Base-by-base conservation (phyloP, 2,797 vertebrate genomes). In the Poeciliopsis presidionis region DNA sequence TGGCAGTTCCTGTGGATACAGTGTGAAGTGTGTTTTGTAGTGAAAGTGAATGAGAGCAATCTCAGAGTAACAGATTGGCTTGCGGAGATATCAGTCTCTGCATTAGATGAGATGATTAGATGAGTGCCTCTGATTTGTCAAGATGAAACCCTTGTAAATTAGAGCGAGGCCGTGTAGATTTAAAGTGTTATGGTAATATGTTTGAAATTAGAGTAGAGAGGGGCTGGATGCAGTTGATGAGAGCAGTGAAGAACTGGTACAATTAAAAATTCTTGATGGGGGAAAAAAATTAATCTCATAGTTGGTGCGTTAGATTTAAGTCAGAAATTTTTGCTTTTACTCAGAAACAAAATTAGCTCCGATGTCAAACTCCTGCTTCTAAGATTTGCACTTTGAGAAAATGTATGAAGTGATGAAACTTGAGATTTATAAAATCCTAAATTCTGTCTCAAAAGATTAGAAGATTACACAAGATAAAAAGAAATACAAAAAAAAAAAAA, bases 1-100 rank as follows among this genome's bases (percentile, higher is more conserved):
- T n/a, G 82, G 76, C 81, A 78, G 88, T 76, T 67, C 45, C 41
- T 55, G 73, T 65, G 57, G 80, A 85, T 78, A 69, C 75, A 18
- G 74, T 84, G 43, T 74, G 57, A 77, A 73, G 78, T 74, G 78
- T 84, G 65, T 75, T 63, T 76, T 45, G 77, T 73, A 74, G 81
- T 43, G 76, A 76, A 75, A 78, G 75, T 59, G 61, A 79, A 69
- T 0, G 84, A 83, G 74, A 83, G 74, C 22, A 81, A 82, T 80
- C 53, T 79, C 57, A 74, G 2, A 77, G 45, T 18, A 74, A 69
- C 72, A 85, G 74, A 81, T 12, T 73, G 84, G 47, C 81, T 80
- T 73, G 74, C 18, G 28, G 77, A 57, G 78, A 81, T 30, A 25
- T 82, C 67, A 3, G 76, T 74, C 7, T 80, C 78, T 73, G 47